Base-by-base conservation (phyloP, 2,797 vertebrate genomes). In the Halcyon badia region DNA sequence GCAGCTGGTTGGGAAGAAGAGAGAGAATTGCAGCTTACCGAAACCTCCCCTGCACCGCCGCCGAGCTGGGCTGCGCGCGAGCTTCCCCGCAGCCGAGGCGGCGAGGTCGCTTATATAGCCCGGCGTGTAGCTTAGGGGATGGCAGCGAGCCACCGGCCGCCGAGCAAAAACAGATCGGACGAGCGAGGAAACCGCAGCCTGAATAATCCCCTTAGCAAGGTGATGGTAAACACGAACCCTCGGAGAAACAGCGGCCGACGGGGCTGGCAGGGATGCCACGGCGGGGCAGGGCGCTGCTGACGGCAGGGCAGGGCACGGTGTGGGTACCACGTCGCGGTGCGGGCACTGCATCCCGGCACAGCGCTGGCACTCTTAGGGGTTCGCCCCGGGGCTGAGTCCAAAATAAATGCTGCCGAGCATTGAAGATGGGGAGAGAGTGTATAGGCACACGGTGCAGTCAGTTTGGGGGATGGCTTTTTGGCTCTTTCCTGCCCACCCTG, bases 101-200 rank as follows among this genome's bases (percentile, higher is more conserved):
- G 93, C 16, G 49, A 91, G 35, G 89, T 94, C 78, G 97, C 97
- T 98, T 98, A 98, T 98, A 98, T 98, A 98, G 98, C 97, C 83
- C 97, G 94, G 97, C 97, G 93, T 96, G 96, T 89, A 95, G 97
- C 96, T 97, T 72, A 90, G 96, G 96, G 92, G 62, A 90, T 98
- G 98, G 98, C 98, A 97, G 71, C 30, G 95, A 85, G 98, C 98
- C 98, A 98, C 91, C 68, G 89, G 96, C 96, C 87, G 97, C 97
- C 33, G 66, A 96, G 48, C 96, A 31, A 61, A 98, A 98, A 98
- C 96, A 98, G 98, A 98, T 96, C 98, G 95, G 95, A 94, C n/a
- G 95, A 93, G 72, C 35, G 54, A 96, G 96, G 94, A 97, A 97
- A 96, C 94, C 83, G 35, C 84, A 95, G 96, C 79, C 95, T 94